phyloP scores from a whole-genome alignment of 2,888 invertebrate genomes.

The Julus scanicus region DNA sequence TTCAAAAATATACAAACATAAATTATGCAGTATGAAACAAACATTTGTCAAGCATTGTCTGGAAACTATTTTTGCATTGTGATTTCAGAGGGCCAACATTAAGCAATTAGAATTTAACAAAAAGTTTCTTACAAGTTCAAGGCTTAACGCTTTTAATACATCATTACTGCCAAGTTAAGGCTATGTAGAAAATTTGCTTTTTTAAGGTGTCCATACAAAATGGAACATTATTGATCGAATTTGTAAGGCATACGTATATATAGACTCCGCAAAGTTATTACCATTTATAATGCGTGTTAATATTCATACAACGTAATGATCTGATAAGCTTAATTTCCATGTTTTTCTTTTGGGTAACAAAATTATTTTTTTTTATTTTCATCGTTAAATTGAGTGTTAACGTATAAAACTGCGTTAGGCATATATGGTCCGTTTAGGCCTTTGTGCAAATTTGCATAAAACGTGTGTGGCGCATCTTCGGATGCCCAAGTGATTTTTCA shows the following conservation, averaged over 20 bases:
- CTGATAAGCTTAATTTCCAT: not conserved
- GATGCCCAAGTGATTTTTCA: not conserved
- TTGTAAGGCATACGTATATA: no score
- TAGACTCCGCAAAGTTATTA: no score
- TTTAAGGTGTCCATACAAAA: no score
- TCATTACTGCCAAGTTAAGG: no score
- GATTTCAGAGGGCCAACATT: not conserved
- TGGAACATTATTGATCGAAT: no score
- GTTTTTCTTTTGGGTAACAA: not conserved
- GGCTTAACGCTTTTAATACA: no score
- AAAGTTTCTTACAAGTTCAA: no score
- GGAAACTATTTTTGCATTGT: not conserved
- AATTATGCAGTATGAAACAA: no score
- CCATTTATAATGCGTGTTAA: not conserved
- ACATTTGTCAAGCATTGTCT: no score
- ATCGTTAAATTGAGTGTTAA: constrained; percentile 7
- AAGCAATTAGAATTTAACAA: not conserved
- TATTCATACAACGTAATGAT: not conserved
- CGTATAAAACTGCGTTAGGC: not conserved
- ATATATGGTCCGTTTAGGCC: not conserved
- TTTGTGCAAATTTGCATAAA: constrained; percentile 10
- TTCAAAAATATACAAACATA: no score
- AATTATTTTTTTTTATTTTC: not conserved
- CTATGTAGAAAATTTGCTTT: no score
- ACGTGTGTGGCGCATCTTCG: constrained; percentile 23